Base-by-base conservation (phyloP, 2,797 vertebrate species). In the Melanogrammus aeglefinus region DNA sequence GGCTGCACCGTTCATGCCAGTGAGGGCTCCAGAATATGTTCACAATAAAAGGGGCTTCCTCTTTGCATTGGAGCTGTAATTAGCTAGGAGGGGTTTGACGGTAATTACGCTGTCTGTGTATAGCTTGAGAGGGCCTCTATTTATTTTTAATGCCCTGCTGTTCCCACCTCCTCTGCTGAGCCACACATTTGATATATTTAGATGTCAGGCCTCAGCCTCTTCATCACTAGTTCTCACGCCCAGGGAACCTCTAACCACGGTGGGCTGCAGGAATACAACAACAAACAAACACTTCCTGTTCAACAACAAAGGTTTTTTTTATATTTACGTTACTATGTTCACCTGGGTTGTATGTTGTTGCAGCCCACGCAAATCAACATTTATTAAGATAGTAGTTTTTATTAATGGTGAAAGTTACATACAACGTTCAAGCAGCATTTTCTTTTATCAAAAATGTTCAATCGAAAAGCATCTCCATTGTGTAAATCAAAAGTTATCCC, bases 11-110 rank as follows among this genome's bases (percentile, higher is more conserved):
- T 8, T 8, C 66, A 70, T 27, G 27, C 66, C 5, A 81, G 76
- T 39, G 29, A 80, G 76, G 76, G 47, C 74, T 69, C 76, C 66
- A 77, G 78, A 85, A 84, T 70, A 36, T 63, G 84, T 86, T 82
- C 77, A 88, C 76, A 87, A 70, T 6, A 72, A 75, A 81, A 27
- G 70, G 21, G 57, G 57, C 21, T 75, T 84, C 75, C 75, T 77
- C 36, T 84, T 35, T 80, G 84, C 85, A 77, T 82, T 81, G 80
- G 76, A 66, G 57, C 78, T 86, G 84, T 90, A 89, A 89, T 89
- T 87, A 84, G 77, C 75, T 82, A 33, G n/a, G 74, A 82, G 76
- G 77, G 47, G 78, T 83, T 73, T 81, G 80, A 66, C 76, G 72
- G 80, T 85, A 86, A 88, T 88, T 88, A 87, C 75, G 75, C 75